Evolutionary conservation across 2,797 vertebrate species (phyloP).

Genomic region (Nothura maculosa): DNA sequence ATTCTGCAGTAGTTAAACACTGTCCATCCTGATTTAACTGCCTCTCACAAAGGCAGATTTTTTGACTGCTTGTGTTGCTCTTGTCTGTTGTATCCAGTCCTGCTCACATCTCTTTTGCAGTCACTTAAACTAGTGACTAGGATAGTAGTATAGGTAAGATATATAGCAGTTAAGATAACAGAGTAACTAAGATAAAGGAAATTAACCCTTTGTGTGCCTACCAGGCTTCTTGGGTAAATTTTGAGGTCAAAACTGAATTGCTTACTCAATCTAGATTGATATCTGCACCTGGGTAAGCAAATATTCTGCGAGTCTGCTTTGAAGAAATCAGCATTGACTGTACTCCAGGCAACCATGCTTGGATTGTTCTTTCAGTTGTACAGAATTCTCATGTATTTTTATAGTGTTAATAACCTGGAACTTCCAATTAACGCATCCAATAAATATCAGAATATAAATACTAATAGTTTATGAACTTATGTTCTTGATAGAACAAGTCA

Average conservation of each 20-base stretch:
- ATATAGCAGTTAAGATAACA: neutral
- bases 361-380: neutral
- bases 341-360: neutral
- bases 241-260: neutral
- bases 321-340: fast-evolving
- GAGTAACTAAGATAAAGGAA: neutral
- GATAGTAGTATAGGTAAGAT: neutral
- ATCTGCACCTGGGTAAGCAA: neutral
- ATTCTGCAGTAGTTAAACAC: neutral
- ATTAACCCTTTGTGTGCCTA: neutral
- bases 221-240: neutral
- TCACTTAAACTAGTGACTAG: neutral
- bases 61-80: neutral
- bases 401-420: neutral
- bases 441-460: neutral
- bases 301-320: neutral
- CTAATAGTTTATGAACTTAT: neutral
- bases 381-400: neutral
- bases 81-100: neutral
- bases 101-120: neutral
- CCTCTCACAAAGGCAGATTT: neutral
- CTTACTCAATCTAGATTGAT: neutral
- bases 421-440: neutral
- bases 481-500: no score
- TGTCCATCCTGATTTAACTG: neutral